A percentile compares a stretch with the other conserved stretches of the same genome.
These are phyloP conservation scores for Henricia sp. DNA, from an alignment of 53 echinoderm and acorn worm species.

Conservation along the genomic window DNA sequence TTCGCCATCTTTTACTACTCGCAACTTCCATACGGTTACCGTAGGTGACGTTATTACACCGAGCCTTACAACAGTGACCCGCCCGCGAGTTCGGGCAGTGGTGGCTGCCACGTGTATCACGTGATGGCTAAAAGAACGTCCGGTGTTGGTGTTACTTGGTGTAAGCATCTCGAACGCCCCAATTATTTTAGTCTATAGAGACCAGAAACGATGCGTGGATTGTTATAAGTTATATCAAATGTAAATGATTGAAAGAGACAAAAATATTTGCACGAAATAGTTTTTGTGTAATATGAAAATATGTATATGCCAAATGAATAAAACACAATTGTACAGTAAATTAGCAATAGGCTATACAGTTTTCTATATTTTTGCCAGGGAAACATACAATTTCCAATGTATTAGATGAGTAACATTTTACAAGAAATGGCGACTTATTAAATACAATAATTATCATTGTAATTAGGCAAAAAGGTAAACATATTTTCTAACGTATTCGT, in stretches of 20 bases:
- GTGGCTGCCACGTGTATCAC: too few relatives aligned
- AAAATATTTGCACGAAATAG: conserved; percentile 48
- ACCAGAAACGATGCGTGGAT: conserved; percentile 9
- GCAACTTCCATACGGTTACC: too few relatives aligned
- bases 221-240: conserved; percentile 33
- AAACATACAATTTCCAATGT: conserved; percentile 29
- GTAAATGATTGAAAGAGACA: conserved; percentile 27
- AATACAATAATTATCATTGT: conserved; percentile 16
- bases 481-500: conserved; percentile 54
- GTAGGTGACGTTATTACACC: too few relatives aligned
- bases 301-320: conserved; percentile 63
- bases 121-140: too few relatives aligned
- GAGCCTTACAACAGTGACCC: too few relatives aligned
- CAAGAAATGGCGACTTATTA: conserved; percentile 9
- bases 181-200: neutral
- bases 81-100: too few relatives aligned
- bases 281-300: conserved; percentile 64
- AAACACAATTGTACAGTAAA: conserved; percentile 60
- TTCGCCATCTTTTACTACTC: too few relatives aligned
- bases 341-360: conserved; percentile 33
- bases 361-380: conserved; percentile 43
- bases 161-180: too few relatives aligned
- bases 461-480: conserved; percentile 1
- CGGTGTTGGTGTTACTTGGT: too few relatives aligned
- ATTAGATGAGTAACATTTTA: conserved; percentile 6